Conservation (phyloP, 2,113 vertebrate species). For the Enhydra lutris region DNA sequence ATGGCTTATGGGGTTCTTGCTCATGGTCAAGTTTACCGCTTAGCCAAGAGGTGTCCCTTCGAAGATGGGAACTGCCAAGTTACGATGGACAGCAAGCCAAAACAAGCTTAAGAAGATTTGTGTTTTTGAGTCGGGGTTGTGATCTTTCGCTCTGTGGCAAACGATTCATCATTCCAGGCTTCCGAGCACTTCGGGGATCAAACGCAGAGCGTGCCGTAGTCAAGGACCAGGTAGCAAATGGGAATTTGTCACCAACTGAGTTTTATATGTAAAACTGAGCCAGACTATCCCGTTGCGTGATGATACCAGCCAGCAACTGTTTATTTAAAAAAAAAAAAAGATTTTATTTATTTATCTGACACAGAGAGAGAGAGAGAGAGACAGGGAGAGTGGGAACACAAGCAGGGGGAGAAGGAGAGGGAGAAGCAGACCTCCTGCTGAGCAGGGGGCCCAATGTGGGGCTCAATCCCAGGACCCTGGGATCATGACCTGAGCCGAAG, state of each 20-base stretch:
- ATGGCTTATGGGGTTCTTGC: background rate
- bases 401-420: no score
- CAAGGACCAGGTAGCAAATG: slow-evolving; percentile 33
- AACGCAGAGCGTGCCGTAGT: background rate
- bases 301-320: background rate
- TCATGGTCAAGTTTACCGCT: background rate
- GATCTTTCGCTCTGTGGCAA: background rate
- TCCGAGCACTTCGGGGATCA: background rate
- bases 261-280: slow-evolving; percentile 30
- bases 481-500: no score
- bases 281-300: background rate
- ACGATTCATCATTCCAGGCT: slow-evolving; percentile 1
- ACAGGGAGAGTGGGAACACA: no score
- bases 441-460: no score
- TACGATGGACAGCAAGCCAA: background rate
- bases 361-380: no score
- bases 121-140: background rate
- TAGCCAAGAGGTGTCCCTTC: slow-evolving; percentile 30
- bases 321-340: background rate
- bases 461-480: no score
- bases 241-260: background rate
- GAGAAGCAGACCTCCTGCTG: no score
- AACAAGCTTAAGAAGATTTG: slow-evolving; percentile 3
- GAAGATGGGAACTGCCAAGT: slow-evolving; percentile 24
- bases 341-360: no score